phyloP scores from a whole-genome alignment of 2,113 vertebrate species.

The Microcebus ravelobensis region DNA sequence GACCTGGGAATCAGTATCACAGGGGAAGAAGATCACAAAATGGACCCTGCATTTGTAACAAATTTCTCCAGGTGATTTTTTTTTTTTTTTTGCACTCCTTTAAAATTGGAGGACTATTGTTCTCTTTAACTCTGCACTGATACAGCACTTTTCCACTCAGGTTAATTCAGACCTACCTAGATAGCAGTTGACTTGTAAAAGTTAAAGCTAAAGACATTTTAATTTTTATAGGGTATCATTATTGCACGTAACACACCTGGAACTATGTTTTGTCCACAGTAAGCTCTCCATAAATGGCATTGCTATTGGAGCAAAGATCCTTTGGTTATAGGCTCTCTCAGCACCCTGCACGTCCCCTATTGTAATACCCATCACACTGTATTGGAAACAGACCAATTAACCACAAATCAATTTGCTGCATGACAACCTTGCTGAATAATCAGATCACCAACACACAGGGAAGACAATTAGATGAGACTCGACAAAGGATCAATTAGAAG shows the following conservation, averaged over 20 bases:
- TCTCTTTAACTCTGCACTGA: background rate
- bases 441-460: background rate
- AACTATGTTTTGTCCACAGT: background rate
- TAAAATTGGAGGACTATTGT: background rate
- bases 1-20: background rate
- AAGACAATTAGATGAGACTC: slow-evolving; percentile 29
- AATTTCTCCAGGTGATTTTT: background rate
- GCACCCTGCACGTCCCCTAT: background rate
- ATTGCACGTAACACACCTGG: background rate
- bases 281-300: background rate
- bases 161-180: background rate
- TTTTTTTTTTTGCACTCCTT: background rate
- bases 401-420: slow-evolving; percentile 39
- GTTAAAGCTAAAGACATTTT: background rate
- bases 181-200: no score
- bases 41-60: background rate
- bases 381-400: slow-evolving; percentile 60
- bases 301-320: background rate
- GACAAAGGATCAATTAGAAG: slow-evolving; percentile 38
- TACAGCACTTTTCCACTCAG: background rate
- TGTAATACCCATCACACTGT: background rate
- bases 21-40: no score
- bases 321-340: background rate
- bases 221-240: background rate
- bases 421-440: slow-evolving; percentile 52